phyloP scores from a whole-genome alignment of 2,113 vertebrate genomes.

The Varanus salvator region DNA sequence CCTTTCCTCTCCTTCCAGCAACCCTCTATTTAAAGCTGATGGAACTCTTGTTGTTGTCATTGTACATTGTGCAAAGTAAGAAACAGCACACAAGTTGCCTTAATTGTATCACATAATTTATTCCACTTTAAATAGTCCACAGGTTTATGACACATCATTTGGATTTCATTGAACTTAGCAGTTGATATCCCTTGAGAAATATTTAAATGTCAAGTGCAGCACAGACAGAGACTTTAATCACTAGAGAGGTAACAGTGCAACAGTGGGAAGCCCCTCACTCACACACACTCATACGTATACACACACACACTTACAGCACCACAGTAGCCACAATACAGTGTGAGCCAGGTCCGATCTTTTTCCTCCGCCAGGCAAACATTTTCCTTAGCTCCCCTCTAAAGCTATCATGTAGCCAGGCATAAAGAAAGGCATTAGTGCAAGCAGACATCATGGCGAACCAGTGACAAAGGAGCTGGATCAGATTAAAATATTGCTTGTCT shows the following conservation, averaged over 20 bases:
- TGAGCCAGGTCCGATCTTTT: conserved; percentile 74
- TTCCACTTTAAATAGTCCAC: not conserved
- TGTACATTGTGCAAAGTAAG: not conserved
- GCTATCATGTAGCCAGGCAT: conserved; percentile 88
- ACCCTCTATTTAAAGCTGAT: not conserved
- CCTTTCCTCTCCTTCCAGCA: not conserved
- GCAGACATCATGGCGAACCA: conserved; percentile 87
- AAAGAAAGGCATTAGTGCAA: conserved; percentile 84
- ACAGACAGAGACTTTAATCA: not conserved
- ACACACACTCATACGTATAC: conserved; percentile 64
- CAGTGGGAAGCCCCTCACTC: too few relatives aligned
- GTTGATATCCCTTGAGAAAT: not conserved
- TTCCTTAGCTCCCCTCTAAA: conserved; percentile 84
- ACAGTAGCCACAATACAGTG: conserved; percentile 81
- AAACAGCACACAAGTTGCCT: not conserved
- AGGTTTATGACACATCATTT: not conserved
- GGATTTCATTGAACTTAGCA: not conserved
- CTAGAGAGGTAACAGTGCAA: not conserved
- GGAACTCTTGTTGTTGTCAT: not conserved
- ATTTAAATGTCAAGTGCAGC: not conserved
- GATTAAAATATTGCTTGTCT: conserved; percentile 83
- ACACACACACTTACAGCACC: conserved; percentile 72
- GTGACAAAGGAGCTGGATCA: conserved; percentile 85
- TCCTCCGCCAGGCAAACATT: conserved; percentile 80
- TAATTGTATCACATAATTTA: not conserved